These are phyloP conservation scores for Eucera pruinosa DNA, from an alignment of 2,888 invertebrate genomes.

Conservation along the genomic window DNA sequence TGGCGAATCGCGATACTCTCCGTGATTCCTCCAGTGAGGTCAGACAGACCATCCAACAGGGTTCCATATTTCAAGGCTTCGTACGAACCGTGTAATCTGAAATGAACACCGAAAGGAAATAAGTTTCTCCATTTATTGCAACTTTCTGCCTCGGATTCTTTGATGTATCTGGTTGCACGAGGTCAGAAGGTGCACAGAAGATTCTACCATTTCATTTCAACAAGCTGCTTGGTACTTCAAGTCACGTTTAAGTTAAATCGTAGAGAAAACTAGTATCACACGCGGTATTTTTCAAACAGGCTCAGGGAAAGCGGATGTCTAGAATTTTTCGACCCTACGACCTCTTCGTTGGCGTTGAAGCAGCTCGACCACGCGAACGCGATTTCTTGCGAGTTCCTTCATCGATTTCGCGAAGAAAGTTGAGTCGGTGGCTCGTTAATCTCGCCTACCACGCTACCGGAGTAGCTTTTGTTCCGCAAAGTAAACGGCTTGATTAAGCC, in stretches of 20 bases:
- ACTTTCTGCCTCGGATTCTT: neutral
- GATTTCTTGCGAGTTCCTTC: slow-evolving; percentile 34
- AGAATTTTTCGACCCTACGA: slow-evolving; percentile 67
- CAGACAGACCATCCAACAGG: slow-evolving; percentile 93
- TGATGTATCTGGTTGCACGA: neutral
- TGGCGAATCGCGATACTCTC: slow-evolving; percentile 91
- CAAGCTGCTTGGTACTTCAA: slow-evolving; percentile 31
- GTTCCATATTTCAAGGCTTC: slow-evolving; percentile 97
- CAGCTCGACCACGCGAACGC: neutral
- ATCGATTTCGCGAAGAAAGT: slow-evolving; percentile 41
- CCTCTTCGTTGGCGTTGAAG: slow-evolving; percentile 32
- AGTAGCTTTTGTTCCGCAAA: slow-evolving; percentile 13
- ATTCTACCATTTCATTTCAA: slow-evolving; percentile 19
- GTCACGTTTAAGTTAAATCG: slow-evolving; percentile 6
- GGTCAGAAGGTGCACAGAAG: slow-evolving; percentile 16
- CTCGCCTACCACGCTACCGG: slow-evolving; percentile 7
- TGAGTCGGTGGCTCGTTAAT: slow-evolving; percentile 22
- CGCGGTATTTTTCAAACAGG: slow-evolving; percentile 58
- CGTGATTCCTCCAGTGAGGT: slow-evolving; percentile 95
- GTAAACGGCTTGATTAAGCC: slow-evolving; percentile 19
- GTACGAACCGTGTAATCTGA: slow-evolving; percentile 95
- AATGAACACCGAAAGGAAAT: slow-evolving; percentile 51
- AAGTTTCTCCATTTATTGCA: slow-evolving; percentile 12
- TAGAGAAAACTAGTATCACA: slow-evolving; percentile 45
- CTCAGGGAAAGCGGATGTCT: slow-evolving; percentile 70